Evolutionary conservation across 2,113 vertebrate genomes (phyloP).

Genomic region (Mus pahari): DNA sequence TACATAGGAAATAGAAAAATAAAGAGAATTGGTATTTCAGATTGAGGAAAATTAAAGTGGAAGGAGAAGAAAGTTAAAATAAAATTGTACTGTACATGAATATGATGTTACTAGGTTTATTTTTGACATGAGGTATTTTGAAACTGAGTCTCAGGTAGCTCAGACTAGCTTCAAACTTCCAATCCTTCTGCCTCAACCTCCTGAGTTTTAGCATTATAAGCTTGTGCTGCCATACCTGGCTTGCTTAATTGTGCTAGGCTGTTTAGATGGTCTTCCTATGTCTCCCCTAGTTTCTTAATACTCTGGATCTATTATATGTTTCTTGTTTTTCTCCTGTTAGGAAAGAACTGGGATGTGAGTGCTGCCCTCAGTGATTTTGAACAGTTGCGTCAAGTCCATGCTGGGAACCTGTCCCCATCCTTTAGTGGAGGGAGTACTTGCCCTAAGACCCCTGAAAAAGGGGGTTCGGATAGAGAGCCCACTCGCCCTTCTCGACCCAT

Average conservation of each 20-base stretch:
- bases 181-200: background rate
- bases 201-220: background rate
- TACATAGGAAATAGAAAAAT: background rate
- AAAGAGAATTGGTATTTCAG: background rate
- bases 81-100: background rate
- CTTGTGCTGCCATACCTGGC: background rate
- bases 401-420: constrained; percentile 89
- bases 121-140: background rate
- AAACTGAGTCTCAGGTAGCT: background rate
- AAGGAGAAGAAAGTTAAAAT: constrained; percentile 14
- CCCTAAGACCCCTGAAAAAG: constrained; percentile 86
- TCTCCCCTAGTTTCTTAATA: background rate
- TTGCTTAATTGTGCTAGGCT: background rate
- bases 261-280: background rate
- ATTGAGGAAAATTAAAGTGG: background rate
- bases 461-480: constrained; percentile 87
- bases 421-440: constrained; percentile 88
- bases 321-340: constrained; percentile 79
- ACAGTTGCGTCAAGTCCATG: constrained; percentile 95
- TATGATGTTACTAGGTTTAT: background rate
- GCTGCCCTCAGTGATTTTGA: constrained; percentile 97
- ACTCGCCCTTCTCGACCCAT: constrained; percentile 87
- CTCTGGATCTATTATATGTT: background rate
- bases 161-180: background rate
- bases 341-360: constrained; percentile 98